Conservation (phyloP, 2,888 invertebrate genomes). For the Euclidia mi region DNA sequence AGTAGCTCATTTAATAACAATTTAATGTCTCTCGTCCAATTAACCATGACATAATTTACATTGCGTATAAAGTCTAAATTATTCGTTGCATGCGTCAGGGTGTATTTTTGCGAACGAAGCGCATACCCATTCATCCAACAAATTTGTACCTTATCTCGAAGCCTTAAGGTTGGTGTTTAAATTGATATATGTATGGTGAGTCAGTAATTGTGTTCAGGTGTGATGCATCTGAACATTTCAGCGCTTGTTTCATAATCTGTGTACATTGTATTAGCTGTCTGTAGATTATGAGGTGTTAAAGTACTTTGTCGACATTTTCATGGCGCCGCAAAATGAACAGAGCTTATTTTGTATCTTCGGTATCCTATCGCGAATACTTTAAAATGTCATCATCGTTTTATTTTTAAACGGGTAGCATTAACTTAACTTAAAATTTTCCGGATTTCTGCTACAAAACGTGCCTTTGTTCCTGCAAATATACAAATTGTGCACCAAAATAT, state of each 20-base stretch:
- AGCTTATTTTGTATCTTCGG: no score
- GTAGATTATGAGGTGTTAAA: conserved; percentile 29
- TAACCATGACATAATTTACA: neutral
- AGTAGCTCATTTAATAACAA: no score
- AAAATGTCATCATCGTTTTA: no score
- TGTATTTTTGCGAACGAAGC: neutral
- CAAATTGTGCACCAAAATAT: no score
- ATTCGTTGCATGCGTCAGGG: neutral
- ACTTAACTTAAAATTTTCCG: no score
- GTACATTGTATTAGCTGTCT: conserved; percentile 36
- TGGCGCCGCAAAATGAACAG: neutral
- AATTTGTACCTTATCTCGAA: neutral
- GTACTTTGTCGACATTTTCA: conserved; percentile 33
- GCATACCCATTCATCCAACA: neutral
- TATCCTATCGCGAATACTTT: no score
- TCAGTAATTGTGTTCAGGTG: conserved; percentile 36
- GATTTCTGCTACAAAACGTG: no score
- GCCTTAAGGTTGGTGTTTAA: neutral
- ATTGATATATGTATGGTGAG: conserved; percentile 7
- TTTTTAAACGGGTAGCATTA: no score
- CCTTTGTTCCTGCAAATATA: no score
- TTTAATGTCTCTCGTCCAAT: neutral
- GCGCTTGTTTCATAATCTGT: conserved; percentile 39
- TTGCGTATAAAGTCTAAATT: neutral
- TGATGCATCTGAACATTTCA: conserved; percentile 41